Evolutionary conservation across 2,888 invertebrate genomes (phyloP), one percentile per base, ranked within the genome.

Genomic region (Polyommatus iphigenia): DNA sequence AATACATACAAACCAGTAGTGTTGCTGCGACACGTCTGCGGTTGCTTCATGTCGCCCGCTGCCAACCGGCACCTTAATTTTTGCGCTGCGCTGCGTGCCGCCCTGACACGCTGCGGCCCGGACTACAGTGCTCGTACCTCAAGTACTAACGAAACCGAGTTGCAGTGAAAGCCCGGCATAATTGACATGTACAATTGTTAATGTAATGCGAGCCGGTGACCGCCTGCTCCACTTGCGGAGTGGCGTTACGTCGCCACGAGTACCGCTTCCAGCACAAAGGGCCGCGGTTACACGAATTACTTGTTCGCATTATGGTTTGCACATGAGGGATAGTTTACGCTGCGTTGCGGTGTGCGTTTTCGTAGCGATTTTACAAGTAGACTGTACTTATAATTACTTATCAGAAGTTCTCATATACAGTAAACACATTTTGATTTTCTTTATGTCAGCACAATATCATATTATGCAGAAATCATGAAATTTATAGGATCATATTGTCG

Each of bases 271-370:
- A 29, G 24, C 24, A 62, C 62, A 62, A 62, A 67, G 67, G 67
- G 67, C 29, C 67, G 67, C 67, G 67, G 67, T 67, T 67, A 67
- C 67, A 67, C 24, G 62, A 67, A 67, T 67, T 67, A 67, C 67
- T 67, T 67, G 32, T 32, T 67, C 67, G 67, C 29, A 24, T 67
- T 67, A 67, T 13, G 67, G 67, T 3, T 18, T 29, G 29, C 29
- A 67, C 67, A 67, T 6, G 29, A 32, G 24, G 0, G 24, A 4
- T 62, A 10, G 13, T 24, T 62, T 20, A 13, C 62, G 62, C 24
- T 24, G 62, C 13, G 54, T 54, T 59, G n/a, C 24, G 62, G 1
- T 57, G 7, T 6, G 50, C 54, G 18, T 5, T 54, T 54, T 54
- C 4, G 15, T 54, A 18, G 18, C 15, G 15, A 50, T 13, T 50